phyloP scores from a whole-genome alignment of 2,797 vertebrate species.

The Pseudochromis fuscus region DNA sequence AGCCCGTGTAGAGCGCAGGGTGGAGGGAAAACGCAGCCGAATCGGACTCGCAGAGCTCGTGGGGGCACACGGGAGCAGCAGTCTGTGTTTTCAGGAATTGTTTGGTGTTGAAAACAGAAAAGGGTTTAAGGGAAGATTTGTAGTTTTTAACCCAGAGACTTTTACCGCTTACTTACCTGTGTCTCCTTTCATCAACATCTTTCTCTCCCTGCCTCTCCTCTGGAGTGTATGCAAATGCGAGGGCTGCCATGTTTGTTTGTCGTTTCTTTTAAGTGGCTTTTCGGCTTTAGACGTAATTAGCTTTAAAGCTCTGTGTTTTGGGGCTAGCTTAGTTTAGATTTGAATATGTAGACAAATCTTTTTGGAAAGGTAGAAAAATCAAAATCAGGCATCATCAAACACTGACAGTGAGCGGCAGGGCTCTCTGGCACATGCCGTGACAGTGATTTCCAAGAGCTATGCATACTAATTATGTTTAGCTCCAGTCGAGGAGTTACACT shows the following conservation, averaged over 20 bases:
- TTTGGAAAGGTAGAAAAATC: conserved; percentile 14
- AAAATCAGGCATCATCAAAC: conserved; percentile 16
- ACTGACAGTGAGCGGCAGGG: conserved; percentile 1
- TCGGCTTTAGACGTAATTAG: conserved; percentile 49
- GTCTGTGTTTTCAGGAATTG: conserved; percentile 67
- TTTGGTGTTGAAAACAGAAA: conserved; percentile 69
- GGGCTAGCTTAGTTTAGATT: conserved; percentile 22
- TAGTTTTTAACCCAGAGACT: conserved; percentile 56
- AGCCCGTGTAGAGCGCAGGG: conserved; percentile 14
- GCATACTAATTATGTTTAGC: conserved; percentile 11
- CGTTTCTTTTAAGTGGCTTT: conserved; percentile 53
- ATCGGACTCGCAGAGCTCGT: conserved; percentile 37
- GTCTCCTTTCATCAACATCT: conserved; percentile 40
- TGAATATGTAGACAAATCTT: conserved; percentile 30
- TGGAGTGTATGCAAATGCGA: conserved; percentile 30
- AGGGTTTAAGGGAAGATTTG: conserved; percentile 48
- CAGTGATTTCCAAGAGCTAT: conserved; percentile 11
- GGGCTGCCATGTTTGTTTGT: conserved; percentile 40
- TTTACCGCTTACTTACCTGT: conserved; percentile 38
- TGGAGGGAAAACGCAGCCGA: conserved; percentile 19
- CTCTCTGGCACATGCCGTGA: not conserved
- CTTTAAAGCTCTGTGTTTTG: conserved; percentile 45
- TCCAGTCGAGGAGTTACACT: conserved; percentile 14
- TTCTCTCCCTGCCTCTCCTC: conserved; percentile 20
- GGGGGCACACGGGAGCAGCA: conserved; percentile 22